Evolutionary conservation across 2,113 vertebrate genomes (phyloP).

Genomic region (Rhinichthys klamathensis): DNA sequence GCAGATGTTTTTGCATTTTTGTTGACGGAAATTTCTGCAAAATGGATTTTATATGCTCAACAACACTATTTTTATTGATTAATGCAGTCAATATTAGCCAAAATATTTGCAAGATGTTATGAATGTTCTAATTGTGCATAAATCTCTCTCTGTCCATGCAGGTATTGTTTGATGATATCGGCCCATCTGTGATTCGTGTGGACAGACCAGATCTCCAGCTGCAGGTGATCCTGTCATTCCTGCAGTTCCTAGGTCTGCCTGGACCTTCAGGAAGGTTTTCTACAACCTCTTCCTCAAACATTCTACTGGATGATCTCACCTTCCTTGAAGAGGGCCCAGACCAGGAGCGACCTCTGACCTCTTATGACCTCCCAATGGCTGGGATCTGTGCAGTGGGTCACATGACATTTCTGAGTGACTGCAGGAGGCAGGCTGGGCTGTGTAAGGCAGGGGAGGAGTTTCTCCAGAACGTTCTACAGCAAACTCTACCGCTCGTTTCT

Average conservation of each 20-base stretch:
- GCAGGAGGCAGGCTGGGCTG: conserved; percentile 75
- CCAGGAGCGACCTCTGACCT: conserved; percentile 78
- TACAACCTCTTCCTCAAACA: conserved; percentile 72
- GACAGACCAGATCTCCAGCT: conserved; percentile 75
- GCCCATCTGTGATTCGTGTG: conserved; percentile 85
- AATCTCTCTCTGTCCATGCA: conserved; percentile 58
- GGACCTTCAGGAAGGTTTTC: conserved; percentile 55
- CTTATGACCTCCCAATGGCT: conserved; percentile 61
- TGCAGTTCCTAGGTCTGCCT: conserved; percentile 88
- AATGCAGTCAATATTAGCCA: not conserved
- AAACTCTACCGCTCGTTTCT: conserved; percentile 77
- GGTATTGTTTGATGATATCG: conserved; percentile 95
- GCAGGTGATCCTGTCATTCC: conserved; percentile 80
- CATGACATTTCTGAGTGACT: conserved; percentile 74
- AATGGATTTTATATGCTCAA: not conserved
- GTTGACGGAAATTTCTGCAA: not conserved
- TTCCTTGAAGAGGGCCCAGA: conserved; percentile 72
- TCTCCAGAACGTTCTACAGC: conserved; percentile 81
- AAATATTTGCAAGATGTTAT: not conserved
- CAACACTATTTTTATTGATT: not conserved
- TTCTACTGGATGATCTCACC: conserved; percentile 84
- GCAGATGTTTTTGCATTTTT: not conserved
- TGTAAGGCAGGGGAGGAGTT: conserved; percentile 88
- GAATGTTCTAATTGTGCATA: not conserved
- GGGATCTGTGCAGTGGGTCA: conserved; percentile 82